A percentile compares a stretch with the other conserved stretches of the same genome.
Evolutionary conservation across 2,113 vertebrate genomes (phyloP).

Genomic region (Cromileptes altivelis): DNA sequence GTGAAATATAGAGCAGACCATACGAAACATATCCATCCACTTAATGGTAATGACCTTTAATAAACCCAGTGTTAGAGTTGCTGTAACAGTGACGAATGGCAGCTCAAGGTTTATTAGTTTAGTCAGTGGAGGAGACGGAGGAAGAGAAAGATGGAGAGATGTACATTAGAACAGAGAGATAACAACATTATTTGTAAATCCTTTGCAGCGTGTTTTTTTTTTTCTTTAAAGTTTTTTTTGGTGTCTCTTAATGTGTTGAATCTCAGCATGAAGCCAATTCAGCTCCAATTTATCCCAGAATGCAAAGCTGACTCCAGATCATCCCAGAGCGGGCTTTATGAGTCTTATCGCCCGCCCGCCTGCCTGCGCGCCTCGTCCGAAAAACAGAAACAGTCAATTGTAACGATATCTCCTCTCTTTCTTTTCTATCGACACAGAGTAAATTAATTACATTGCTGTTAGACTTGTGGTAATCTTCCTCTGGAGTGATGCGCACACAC

Average conservation of each 20-base stretch:
- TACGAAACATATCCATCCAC: slow-evolving; percentile 68
- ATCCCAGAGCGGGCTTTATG: slow-evolving; percentile 53
- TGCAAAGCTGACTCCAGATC: slow-evolving; percentile 62
- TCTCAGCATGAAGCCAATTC: slow-evolving; percentile 44
- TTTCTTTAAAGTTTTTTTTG: background rate
- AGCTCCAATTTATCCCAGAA: slow-evolving; percentile 52
- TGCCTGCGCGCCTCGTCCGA: slow-evolving; percentile 37
- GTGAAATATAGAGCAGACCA: slow-evolving; percentile 62
- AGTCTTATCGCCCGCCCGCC: slow-evolving; percentile 65
- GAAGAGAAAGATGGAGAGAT: slow-evolving; percentile 14
- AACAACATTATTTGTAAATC: background rate
- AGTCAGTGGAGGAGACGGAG: slow-evolving; percentile 50
- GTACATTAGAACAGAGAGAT: background rate
- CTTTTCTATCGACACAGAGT: slow-evolving; percentile 71
- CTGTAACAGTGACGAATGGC: slow-evolving; percentile 68
- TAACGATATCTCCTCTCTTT: slow-evolving; percentile 70
- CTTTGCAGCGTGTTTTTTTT: background rate
- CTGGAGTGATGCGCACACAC: slow-evolving; percentile 73
- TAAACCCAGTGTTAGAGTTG: slow-evolving; percentile 63
- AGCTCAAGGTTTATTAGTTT: slow-evolving; percentile 61
- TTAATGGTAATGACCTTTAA: slow-evolving; percentile 79
- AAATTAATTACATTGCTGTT: slow-evolving; percentile 84
- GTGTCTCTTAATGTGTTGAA: slow-evolving; percentile 23
- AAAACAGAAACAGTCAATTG: slow-evolving; percentile 73
- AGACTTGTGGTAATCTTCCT: slow-evolving; percentile 81